phyloP scores from a whole-genome alignment of 2,888 invertebrate species.

The Euplexia lucipara region DNA sequence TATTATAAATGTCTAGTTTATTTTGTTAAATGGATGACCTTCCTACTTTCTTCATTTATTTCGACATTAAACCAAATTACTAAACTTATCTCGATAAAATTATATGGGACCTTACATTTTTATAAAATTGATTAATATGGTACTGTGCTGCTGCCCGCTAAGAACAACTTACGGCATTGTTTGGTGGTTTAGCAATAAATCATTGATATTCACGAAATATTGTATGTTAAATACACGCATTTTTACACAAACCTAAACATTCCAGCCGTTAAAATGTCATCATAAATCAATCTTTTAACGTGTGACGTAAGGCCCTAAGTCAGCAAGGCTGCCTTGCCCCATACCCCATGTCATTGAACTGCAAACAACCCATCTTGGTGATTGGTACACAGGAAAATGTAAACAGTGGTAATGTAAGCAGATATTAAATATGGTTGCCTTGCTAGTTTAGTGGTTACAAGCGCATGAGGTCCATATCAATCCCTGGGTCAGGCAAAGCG shows the following conservation, averaged over 20 bases:
- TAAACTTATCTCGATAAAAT: too few species aligned
- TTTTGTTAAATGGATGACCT: too few species aligned
- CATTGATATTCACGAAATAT: not conserved
- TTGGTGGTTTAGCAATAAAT: not conserved
- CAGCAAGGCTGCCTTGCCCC: constrained; percentile 37
- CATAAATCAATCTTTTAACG: constrained; percentile 1
- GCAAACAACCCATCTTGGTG: constrained; percentile 1
- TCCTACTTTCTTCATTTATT: too few species aligned
- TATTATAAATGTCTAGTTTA: too few species aligned
- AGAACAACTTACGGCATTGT: not conserved
- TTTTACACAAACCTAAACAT: constrained; percentile 3
- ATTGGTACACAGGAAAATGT: not conserved
- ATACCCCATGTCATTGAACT: constrained; percentile 33
- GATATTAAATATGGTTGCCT: too few species aligned
- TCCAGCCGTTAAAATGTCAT: constrained; percentile 17
- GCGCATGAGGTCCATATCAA: too few species aligned
- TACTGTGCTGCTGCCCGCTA: not conserved
- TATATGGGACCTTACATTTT: too few species aligned
- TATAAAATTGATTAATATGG: too few species aligned
- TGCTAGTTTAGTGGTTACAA: too few species aligned
- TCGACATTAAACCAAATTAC: too few species aligned
- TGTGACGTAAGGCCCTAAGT: constrained; percentile 12
- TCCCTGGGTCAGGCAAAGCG: too few species aligned
- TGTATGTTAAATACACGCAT: not conserved
- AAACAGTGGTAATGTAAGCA: not conserved